These are phyloP conservation scores for Sebastes hubbsi DNA, from an alignment of 2,797 vertebrate genomes.

Conservation along the genomic window DNA sequence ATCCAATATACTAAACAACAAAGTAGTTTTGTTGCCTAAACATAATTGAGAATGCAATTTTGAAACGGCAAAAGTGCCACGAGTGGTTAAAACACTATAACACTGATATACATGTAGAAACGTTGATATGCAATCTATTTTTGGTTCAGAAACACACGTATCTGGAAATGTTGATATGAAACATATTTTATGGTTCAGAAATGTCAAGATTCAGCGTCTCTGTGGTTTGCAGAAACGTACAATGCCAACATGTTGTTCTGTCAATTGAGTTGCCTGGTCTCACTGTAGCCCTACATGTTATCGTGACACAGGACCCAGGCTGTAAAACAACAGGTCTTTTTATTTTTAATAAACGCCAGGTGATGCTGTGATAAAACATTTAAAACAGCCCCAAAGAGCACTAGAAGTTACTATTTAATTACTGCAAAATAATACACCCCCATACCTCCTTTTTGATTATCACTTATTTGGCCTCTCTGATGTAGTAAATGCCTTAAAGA, in stretches of 20 bases:
- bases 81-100: too few species aligned
- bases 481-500: conserved; percentile 20
- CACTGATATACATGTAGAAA: too few species aligned
- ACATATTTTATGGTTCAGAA: too few species aligned
- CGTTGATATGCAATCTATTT: too few species aligned
- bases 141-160: too few species aligned
- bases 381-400: conserved; percentile 23
- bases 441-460: conserved; percentile 1
- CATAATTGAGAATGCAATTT: too few species aligned
- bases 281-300: background rate
- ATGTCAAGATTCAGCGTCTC: too few species aligned
- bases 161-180: too few species aligned
- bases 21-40: too few species aligned
- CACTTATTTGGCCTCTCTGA: conserved; percentile 4
- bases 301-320: background rate
- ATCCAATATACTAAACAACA: too few species aligned
- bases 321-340: background rate
- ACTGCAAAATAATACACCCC: conserved; percentile 13
- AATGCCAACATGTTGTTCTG: background rate
- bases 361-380: conserved; percentile 27
- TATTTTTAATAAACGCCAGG: conserved; percentile 12
- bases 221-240: too few species aligned
- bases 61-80: too few species aligned
- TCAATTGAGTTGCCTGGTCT: background rate
- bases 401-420: conserved; percentile 31